Evolutionary conservation across 2,113 vertebrate species (phyloP).

Genomic region (Camelus dromedarius): DNA sequence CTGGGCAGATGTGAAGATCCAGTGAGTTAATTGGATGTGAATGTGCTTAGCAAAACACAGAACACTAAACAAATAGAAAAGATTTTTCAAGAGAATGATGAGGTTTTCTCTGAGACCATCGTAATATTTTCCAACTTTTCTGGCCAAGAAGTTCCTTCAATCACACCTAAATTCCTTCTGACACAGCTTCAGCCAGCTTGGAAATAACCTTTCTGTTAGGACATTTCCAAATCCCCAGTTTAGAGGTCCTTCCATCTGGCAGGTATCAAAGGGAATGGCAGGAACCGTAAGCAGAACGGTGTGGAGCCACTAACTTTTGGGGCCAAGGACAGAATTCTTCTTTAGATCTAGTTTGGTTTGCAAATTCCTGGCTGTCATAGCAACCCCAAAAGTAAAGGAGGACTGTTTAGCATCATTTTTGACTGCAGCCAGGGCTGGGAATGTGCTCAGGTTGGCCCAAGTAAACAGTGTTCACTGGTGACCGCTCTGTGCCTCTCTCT

Average conservation of each 20-base stretch:
- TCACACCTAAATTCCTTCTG: slow-evolving; percentile 66
- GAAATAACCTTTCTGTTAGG: slow-evolving; percentile 1
- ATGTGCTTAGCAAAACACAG: slow-evolving; percentile 40
- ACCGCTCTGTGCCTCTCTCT: neutral
- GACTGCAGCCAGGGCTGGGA: slow-evolving; percentile 33
- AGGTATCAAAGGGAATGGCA: slow-evolving; percentile 60
- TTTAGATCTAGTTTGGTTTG: slow-evolving; percentile 70
- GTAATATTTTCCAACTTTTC: slow-evolving; percentile 68
- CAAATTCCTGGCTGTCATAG: slow-evolving; percentile 78
- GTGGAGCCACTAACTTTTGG: slow-evolving; percentile 46
- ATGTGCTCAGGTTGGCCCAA: slow-evolving; percentile 51
- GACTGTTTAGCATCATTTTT: slow-evolving; percentile 48
- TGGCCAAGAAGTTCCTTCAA: slow-evolving; percentile 60
- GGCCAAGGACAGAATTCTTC: slow-evolving; percentile 70
- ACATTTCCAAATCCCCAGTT: neutral
- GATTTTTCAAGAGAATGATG: neutral
- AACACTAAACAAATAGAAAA: neutral
- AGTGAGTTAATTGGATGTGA: neutral
- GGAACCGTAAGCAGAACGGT: slow-evolving; percentile 43
- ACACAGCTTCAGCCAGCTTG: neutral
- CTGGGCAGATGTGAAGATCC: neutral
- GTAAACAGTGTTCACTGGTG: neutral
- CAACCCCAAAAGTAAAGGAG: slow-evolving; percentile 76
- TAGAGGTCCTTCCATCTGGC: slow-evolving; percentile 62
- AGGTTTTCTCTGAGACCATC: slow-evolving; percentile 31